Percentiles rank a stretch among this genome's conserved stretches.
Evolutionary conservation across 2,888 invertebrate species (phyloP).

Genomic region (Drosophila phalerata): DNA sequence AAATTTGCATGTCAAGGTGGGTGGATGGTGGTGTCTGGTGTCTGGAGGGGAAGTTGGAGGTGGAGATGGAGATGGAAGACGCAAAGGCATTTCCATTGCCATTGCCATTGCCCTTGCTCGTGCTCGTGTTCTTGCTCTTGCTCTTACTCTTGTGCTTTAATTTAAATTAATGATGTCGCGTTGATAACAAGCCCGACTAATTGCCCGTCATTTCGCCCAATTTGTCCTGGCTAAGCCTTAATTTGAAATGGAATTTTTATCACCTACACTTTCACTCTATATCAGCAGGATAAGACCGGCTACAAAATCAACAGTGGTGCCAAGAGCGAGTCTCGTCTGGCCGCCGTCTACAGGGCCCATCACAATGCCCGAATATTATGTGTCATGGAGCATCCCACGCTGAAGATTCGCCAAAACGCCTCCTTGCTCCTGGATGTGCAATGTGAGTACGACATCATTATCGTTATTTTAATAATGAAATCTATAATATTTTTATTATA

Average conservation of each 20-base stretch:
- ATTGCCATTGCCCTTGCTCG: neutral
- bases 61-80: neutral
- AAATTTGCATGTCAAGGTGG: constrained; percentile 64
- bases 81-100: neutral
- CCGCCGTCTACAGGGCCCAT: constrained; percentile 92
- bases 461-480: no score
- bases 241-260: constrained; percentile 66
- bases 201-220: constrained; percentile 69
- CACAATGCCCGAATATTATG: constrained; percentile 95
- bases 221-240: constrained; percentile 62
- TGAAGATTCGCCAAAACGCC: constrained; percentile 85
- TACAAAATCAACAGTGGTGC: constrained; percentile 86
- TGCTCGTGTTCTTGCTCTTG: constrained; percentile 22
- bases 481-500: no score
- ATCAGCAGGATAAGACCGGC: constrained; percentile 83
- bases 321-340: constrained; percentile 89
- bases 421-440: constrained; percentile 85
- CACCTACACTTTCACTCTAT: constrained; percentile 8
- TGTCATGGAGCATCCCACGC: constrained; percentile 90
- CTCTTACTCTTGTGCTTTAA: constrained; percentile 58
- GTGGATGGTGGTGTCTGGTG: constrained; percentile 7
- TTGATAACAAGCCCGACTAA: constrained; percentile 74
- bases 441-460: constrained; percentile 79
- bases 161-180: constrained; percentile 79
- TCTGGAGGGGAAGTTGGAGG: neutral